Conservation (phyloP, 2,797 vertebrate genomes). For the Iguana delicatissima region DNA sequence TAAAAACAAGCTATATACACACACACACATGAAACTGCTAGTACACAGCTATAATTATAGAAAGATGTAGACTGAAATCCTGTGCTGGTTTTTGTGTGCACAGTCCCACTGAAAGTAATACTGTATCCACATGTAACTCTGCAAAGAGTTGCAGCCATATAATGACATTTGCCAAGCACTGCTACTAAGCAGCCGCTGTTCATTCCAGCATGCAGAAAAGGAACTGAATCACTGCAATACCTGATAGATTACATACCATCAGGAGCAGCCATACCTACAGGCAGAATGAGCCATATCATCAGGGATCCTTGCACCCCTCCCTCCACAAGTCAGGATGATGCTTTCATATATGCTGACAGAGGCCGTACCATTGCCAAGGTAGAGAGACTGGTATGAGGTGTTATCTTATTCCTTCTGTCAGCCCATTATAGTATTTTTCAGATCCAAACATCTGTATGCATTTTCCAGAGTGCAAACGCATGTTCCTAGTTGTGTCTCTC, state of each 20-base stretch:
- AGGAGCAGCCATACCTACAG: not conserved
- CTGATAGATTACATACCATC: not conserved
- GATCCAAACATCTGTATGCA: not conserved
- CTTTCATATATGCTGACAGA: not conserved
- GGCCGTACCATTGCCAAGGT: not conserved
- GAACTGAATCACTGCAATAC: not conserved
- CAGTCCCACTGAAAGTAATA: not conserved
- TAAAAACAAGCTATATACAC: slow-evolving; percentile 47
- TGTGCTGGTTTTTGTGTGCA: not conserved
- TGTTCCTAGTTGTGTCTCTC: too few relatives aligned
- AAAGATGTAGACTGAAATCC: slow-evolving; percentile 16
- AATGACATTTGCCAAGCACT: not conserved
- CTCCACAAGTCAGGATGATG: not conserved
- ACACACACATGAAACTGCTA: not conserved
- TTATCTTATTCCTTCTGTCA: not conserved
- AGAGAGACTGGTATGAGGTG: not conserved
- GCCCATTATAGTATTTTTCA: too few relatives aligned
- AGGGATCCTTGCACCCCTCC: not conserved
- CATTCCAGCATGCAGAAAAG: not conserved
- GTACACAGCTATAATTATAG: slow-evolving; percentile 21
- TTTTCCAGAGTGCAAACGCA: not conserved
- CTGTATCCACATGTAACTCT: not conserved
- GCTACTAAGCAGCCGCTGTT: not conserved
- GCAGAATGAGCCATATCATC: not conserved
- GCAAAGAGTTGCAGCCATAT: not conserved